Evolutionary conservation across 1,140 invertebrate species (phyloP), one percentile per base, ranked within the genome.

Genomic region (Drosophila tropicalis): DNA sequence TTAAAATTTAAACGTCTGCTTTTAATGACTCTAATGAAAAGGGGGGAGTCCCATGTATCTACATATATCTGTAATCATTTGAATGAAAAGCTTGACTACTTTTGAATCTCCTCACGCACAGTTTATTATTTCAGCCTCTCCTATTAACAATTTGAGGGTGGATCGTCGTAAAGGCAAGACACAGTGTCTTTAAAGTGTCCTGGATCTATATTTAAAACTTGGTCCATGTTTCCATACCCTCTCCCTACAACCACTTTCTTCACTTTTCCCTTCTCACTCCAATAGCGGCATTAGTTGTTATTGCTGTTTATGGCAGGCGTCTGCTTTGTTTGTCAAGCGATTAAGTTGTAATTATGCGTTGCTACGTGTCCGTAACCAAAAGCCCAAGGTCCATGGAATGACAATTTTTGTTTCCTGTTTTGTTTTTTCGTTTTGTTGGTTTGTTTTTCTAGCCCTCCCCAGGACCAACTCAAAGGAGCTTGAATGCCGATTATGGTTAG

Each of bases 331-430:
- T 86, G 83, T 87, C 68, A 82, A 87, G 79, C 82, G 82, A 86
- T 86, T 86, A 86, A 86, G 82, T 87, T 87, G 82, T 86, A 86
- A 86, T 86, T 86, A 86, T 86, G 79, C 83, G 79, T 76, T 69
- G 82, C 83, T 79, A 86, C 82, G 82, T 87, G 82, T 79, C 72
- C 70, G 44, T 51, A 51, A 51, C 44, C 44, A 51, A 64, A 70
- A 63, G 62, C 19, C 44, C 44, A 51, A 51, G 44, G 41, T 17
- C 55, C 55, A 57, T 32, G n/a, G 55, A 57, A 57, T 57, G 55
- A 57, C 55, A 57, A 57, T 57, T 61, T 41, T 60, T 51, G 44
- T 47, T 51, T 51, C 10, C 36, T 13, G 36, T 39, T 39, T 39
- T 39, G n/a, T 39, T 13, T 29, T 29, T 29, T 29, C 22, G 29